These are phyloP conservation scores for Macropis europaea DNA, from an alignment of 2,888 invertebrate genomes.

Conservation along the genomic window DNA sequence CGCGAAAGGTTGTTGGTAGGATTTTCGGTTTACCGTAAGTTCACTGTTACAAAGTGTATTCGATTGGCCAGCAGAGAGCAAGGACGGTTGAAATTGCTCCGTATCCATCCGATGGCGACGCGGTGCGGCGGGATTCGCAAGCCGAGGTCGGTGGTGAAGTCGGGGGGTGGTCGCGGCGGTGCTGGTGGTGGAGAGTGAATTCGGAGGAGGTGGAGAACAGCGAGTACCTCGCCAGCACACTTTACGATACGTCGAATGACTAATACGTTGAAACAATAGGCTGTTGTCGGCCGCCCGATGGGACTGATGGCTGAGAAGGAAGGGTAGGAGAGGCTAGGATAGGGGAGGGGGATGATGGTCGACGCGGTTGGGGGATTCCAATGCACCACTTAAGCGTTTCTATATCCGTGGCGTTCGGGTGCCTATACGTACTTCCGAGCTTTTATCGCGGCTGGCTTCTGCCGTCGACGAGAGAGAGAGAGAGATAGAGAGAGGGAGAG, in stretches of 20 bases:
- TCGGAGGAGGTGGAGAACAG: slow-evolving; percentile 62
- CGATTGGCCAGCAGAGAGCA: no score
- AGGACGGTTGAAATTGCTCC: not conserved
- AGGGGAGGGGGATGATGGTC: slow-evolving; percentile 51
- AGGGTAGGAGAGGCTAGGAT: slow-evolving; percentile 55
- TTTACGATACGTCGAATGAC: slow-evolving; percentile 79
- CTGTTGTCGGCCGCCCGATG: slow-evolving; percentile 76
- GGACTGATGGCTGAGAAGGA: slow-evolving; percentile 68
- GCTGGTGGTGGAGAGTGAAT: slow-evolving; percentile 47
- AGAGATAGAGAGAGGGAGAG: slow-evolving; percentile 27
- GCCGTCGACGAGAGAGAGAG: slow-evolving; percentile 38
- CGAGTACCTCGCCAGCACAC: slow-evolving; percentile 73
- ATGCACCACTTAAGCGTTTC: slow-evolving; percentile 79
- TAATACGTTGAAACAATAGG: slow-evolving; percentile 80
- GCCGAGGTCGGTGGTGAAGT: slow-evolving; percentile 51
- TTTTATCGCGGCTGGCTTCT: slow-evolving; percentile 67
- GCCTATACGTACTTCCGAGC: slow-evolving; percentile 68
- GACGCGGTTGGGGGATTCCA: slow-evolving; percentile 75
- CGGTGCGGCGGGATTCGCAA: slow-evolving; percentile 69
- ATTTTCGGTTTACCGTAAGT: slow-evolving; percentile 34
- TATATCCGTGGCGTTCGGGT: slow-evolving; percentile 75
- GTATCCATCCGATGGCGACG: slow-evolving; percentile 72
- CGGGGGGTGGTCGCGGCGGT: slow-evolving; percentile 31
- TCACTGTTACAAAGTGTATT: no score
- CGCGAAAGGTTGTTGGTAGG: slow-evolving; percentile 16